A percentile compares a stretch with the other conserved stretches of the same genome.
phyloP scores from a whole-genome alignment of 2,888 invertebrate genomes.

The Agrochola litura region DNA sequence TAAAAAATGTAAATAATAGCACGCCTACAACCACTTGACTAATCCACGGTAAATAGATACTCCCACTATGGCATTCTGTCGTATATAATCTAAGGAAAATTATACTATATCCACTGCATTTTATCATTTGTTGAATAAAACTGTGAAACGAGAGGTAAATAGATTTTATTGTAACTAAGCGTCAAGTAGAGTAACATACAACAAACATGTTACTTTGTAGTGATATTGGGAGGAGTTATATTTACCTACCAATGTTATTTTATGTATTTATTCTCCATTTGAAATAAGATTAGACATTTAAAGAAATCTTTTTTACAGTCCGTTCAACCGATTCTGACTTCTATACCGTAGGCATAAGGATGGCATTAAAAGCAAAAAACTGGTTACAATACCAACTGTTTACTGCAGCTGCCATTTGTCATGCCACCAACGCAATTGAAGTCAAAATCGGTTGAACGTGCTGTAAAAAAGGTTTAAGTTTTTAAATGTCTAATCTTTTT shows the following conservation, averaged over 20 bases:
- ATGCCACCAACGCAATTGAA: too few species aligned
- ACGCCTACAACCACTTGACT: constrained; percentile 77
- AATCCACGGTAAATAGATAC: constrained; percentile 71
- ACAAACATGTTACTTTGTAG: not conserved
- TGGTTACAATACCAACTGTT: too few species aligned
- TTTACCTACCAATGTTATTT: not conserved
- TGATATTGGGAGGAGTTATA: not conserved
- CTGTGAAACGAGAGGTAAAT: constrained; percentile 50
- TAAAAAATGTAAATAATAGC: constrained; percentile 77
- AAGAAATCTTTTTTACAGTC: too few species aligned
- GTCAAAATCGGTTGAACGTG: too few species aligned
- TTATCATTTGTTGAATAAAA: constrained; percentile 40
- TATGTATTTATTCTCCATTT: too few species aligned
- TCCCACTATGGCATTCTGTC: constrained; percentile 50
- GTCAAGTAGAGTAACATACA: not conserved
- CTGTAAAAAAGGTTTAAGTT: too few species aligned
- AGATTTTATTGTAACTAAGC: not conserved
- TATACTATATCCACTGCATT: constrained; percentile 49
- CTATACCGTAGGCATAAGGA: too few species aligned
- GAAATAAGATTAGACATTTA: too few species aligned
- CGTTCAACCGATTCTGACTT: too few species aligned
- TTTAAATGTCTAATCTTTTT: too few species aligned
- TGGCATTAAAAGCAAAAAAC: too few species aligned
- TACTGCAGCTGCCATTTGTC: too few species aligned
- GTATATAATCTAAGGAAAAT: constrained; percentile 39